Percentiles rank a stretch among this genome's conserved stretches.
Evolutionary conservation across 2,113 vertebrate genomes (phyloP).

Genomic region (Telmatochromis sp.): DNA sequence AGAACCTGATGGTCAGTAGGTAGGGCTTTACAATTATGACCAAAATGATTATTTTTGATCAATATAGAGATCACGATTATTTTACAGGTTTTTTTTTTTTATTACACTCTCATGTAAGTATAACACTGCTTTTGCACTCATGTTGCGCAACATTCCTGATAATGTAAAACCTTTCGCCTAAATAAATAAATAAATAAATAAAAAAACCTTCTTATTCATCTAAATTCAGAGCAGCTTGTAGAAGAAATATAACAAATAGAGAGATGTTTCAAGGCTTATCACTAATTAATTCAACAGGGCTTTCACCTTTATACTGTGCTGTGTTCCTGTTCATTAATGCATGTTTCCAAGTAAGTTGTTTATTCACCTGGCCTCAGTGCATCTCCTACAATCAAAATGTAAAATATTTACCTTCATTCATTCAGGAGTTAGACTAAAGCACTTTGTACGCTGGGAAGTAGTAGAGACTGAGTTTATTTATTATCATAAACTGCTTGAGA

Average conservation of each 20-base stretch:
- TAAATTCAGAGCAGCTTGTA: not conserved
- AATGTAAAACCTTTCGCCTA: not conserved
- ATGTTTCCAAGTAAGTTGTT: not conserved
- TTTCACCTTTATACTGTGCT: not conserved
- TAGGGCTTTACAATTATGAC: rapidly evolving
- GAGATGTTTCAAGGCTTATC: not conserved
- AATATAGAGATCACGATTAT: not conserved
- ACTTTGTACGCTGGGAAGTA: not conserved
- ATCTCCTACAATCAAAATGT: not conserved
- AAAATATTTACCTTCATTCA: not conserved
- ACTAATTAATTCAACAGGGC: not conserved
- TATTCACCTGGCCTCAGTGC: not conserved
- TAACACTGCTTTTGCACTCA: not conserved
- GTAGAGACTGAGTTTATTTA: not conserved
- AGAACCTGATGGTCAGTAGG: not conserved
- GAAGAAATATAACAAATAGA: not conserved
- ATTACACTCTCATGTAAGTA: not conserved
- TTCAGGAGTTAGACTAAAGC: not conserved
- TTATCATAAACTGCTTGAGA: not conserved
- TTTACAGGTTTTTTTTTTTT: not conserved
- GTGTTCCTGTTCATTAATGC: not conserved
- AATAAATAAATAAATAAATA: not conserved
- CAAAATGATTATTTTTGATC: not conserved
- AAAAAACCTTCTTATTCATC: not conserved
- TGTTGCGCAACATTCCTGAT: not conserved